phyloP scores from a whole-genome alignment of 2,888 invertebrate species.

The Leucophenga montana region DNA sequence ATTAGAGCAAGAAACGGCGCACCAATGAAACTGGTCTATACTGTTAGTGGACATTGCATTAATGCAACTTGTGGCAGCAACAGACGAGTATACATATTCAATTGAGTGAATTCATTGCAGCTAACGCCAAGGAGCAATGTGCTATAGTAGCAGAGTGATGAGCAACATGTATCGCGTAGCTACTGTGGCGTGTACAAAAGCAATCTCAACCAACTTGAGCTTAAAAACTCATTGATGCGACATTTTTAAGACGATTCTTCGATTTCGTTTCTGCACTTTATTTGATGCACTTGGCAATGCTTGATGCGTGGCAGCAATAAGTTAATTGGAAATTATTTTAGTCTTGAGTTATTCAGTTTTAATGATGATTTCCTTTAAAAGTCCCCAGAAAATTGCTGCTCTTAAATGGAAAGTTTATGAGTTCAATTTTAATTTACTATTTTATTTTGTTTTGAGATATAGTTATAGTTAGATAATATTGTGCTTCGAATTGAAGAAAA shows the following conservation, averaged over 20 bases:
- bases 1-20: slow-evolving; percentile 68
- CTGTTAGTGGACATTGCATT: slow-evolving; percentile 47
- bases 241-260: background rate
- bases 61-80: background rate
- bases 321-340: slow-evolving; percentile 9
- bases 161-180: slow-evolving; percentile 1
- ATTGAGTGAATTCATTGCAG: slow-evolving; percentile 11
- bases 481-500: too few relatives aligned
- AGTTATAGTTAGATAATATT: too few relatives aligned
- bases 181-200: background rate
- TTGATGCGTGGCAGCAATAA: slow-evolving; percentile 2
- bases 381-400: background rate
- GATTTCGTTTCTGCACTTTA: background rate
- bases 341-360: background rate
- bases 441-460: too few relatives aligned
- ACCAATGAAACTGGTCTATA: slow-evolving; percentile 66
- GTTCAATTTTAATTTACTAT: background rate
- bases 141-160: background rate
- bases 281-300: too few relatives aligned
- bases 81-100: slow-evolving; percentile 4
- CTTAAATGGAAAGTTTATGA: background rate
- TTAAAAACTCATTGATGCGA: background rate
- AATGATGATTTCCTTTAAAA: background rate
- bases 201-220: too few relatives aligned
- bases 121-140: background rate